Conservation (phyloP, 2,797 vertebrate genomes). For the Diglossa cyanea region DNA sequence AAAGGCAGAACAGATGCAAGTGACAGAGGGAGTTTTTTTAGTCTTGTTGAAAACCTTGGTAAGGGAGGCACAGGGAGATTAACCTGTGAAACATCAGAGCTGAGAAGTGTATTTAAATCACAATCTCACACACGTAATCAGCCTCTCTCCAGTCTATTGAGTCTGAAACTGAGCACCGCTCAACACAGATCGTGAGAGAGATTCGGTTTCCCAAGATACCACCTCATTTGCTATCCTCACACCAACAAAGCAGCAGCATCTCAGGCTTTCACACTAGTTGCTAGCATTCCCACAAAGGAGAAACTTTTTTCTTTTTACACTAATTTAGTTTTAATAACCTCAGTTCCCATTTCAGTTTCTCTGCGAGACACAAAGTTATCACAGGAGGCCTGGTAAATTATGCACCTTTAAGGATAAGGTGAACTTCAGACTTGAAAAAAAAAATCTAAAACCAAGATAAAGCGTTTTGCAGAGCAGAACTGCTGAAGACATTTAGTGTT, state of each 20-base stretch:
- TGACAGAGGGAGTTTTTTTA: neutral
- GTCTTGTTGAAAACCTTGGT: neutral
- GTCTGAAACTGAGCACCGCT: neutral
- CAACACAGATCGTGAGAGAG: neutral
- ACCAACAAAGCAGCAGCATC: neutral
- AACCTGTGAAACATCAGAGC: neutral
- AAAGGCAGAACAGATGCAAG: neutral
- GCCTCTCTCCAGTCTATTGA: neutral
- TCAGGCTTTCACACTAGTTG: neutral
- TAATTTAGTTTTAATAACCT: conserved; percentile 36
- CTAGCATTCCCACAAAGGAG: neutral
- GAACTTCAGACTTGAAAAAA: neutral
- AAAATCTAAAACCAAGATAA: neutral
- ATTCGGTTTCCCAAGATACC: neutral
- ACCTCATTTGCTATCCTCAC: neutral
- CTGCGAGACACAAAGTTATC: neutral
- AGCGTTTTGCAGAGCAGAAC: neutral
- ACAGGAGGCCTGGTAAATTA: conserved; percentile 19
- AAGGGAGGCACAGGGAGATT: neutral
- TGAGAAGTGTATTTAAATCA: neutral
- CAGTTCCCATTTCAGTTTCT: neutral
- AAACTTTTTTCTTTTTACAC: neutral
- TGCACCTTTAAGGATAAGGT: conserved; percentile 17
- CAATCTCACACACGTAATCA: rapidly evolving
- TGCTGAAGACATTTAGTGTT: conserved; percentile 2